Base-by-base conservation (phyloP, 2,888 invertebrate genomes). In the Eristalinus aeneus region DNA sequence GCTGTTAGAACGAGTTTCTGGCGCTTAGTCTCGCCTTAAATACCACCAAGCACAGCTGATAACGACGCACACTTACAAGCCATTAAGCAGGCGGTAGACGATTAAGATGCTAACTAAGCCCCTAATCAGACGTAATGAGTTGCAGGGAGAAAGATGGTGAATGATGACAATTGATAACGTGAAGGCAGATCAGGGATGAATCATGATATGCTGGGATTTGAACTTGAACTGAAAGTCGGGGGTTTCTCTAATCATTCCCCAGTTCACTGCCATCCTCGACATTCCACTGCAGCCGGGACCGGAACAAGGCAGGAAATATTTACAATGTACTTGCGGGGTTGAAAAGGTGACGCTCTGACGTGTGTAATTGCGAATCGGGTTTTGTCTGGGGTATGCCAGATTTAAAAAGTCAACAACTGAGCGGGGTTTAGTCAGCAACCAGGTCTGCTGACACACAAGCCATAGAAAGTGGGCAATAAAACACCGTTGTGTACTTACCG, bases 1-100 rank as follows among this genome's bases (percentile, higher is more conserved):
- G 72, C 32, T 61, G 46, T 53, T 27, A 11, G 64, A 78, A 71
- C 71, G 22, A 71, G 77, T 78, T 78, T 71, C 20, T 53, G 71
- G 64, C 22, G 64, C 64, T 32, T 78, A 58, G 71, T 56, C 54
- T 54, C 36, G 63, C 69, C 54, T 73, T 73, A 74, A 64, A 74
- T 72, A 16, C 8, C 54, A 11, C 22, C 27, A 27, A 20, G 20
- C 34, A 20, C 32, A 56, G n/a, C 46, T 23, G 64, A 73, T 64
- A 73, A 56, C 23, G 54, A 10, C 64, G 54, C 27, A 54, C 73
- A 53, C 53, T 63, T 53, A 27, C 61, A 61, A 32, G 31, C 2
- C 39, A 53, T 61, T 72, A 72, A 12, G 46, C 27, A 16, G 31
- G 36, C 65, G 46, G 61, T 56, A 23, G 8, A 3, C 16, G 63